phyloP scores from a whole-genome alignment of 2,113 vertebrate genomes.

The Notechis scutatus region DNA sequence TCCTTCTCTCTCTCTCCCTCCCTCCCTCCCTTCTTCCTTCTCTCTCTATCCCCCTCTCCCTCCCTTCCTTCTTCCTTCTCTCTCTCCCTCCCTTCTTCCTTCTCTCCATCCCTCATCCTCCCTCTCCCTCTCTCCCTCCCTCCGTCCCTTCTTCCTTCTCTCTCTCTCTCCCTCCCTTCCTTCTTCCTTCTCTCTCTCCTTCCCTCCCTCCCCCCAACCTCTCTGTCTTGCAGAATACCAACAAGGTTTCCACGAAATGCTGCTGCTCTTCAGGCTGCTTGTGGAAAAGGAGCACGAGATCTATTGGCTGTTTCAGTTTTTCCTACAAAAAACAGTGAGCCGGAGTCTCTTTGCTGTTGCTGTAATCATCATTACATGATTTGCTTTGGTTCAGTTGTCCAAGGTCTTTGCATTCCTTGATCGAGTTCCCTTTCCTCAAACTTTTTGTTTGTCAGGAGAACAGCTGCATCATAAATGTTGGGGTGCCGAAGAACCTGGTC shows the following conservation, averaged over 20 bases:
- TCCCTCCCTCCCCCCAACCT: neutral
- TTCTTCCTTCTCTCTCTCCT: too few relatives aligned
- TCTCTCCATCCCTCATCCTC: too few relatives aligned
- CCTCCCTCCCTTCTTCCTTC: neutral
- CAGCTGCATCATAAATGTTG: constrained; percentile 50
- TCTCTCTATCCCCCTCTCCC: too few relatives aligned
- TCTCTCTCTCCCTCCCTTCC: accelerated
- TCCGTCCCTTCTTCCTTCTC: too few relatives aligned
- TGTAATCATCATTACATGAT: neutral
- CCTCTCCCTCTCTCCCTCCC: too few relatives aligned
- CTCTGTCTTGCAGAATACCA: constrained; percentile 45
- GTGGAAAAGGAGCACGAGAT: constrained; percentile 43
- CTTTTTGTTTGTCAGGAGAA: constrained; percentile 28
- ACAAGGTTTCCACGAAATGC: constrained; percentile 60
- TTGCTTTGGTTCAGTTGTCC: neutral
- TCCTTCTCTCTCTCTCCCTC: accelerated
- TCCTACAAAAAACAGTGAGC: constrained; percentile 58
- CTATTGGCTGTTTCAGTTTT: constrained; percentile 65
- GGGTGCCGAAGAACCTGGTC: constrained; percentile 45
- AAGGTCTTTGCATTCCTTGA: neutral
- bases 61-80: too few relatives aligned
- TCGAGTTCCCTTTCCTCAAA: neutral
- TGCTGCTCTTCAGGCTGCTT: constrained; percentile 58
- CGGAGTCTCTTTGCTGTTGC: neutral
- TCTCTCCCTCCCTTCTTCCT: too few relatives aligned